phyloP scores from a whole-genome alignment of 2,797 vertebrate species.

The Hozukius guyotensis region DNA sequence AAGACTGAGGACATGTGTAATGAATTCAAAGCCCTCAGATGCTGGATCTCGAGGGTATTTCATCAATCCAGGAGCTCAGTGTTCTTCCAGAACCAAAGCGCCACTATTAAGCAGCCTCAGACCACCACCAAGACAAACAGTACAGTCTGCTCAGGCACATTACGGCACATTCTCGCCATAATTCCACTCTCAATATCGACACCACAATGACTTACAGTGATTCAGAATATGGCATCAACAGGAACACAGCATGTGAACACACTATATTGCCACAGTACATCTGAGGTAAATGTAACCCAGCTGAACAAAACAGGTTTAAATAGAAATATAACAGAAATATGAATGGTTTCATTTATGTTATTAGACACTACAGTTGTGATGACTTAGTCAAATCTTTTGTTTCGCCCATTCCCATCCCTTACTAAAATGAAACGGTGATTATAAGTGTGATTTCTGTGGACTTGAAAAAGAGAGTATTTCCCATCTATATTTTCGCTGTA shows the following conservation, averaged over 20 bases:
- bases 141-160: slow-evolving; percentile 52
- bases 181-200: slow-evolving; percentile 65
- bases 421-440: accelerated
- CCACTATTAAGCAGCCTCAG: slow-evolving; percentile 64
- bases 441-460: too few species aligned
- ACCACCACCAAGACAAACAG: slow-evolving; percentile 68
- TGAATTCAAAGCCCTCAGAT: slow-evolving; percentile 65
- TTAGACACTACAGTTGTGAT: not conserved
- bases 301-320: not conserved
- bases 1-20: slow-evolving; percentile 57
- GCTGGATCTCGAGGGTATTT: slow-evolving; percentile 60
- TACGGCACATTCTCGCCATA: slow-evolving; percentile 57
- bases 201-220: slow-evolving; percentile 55
- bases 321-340: not conserved
- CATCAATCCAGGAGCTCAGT: slow-evolving; percentile 61
- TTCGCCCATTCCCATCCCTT: too few species aligned
- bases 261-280: slow-evolving; percentile 40
- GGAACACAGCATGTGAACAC: slow-evolving; percentile 36
- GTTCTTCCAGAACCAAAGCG: slow-evolving; percentile 67
- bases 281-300: slow-evolving; percentile 23
- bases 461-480: too few species aligned
- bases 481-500: too few species aligned
- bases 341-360: not conserved
- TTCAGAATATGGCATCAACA: slow-evolving; percentile 51
- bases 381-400: not conserved